Percentiles rank a stretch among this genome's conserved stretches.
These are phyloP conservation scores for Valencia hispanica DNA, from an alignment of 2,797 vertebrate genomes.

Conservation along the genomic window DNA sequence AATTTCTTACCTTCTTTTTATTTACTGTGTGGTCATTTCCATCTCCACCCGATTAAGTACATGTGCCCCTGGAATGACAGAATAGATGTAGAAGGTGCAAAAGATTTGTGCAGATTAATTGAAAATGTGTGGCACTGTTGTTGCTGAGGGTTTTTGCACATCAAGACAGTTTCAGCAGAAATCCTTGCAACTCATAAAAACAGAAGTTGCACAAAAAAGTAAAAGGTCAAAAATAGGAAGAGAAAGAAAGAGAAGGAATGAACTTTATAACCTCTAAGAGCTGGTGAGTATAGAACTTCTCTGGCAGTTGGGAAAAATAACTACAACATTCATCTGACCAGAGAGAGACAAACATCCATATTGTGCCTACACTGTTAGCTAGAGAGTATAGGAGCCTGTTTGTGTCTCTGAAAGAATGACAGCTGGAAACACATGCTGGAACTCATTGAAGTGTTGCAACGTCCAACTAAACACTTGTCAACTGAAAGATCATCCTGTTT, in stretches of 20 bases:
- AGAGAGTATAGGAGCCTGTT: constrained; percentile 39
- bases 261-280: constrained; percentile 65
- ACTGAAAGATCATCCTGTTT: constrained; percentile 53
- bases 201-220: constrained; percentile 40
- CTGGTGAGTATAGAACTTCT: constrained; percentile 64
- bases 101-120: constrained; percentile 3
- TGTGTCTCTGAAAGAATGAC: constrained; percentile 53
- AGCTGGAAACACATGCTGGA: constrained; percentile 68
- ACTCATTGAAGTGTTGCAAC: constrained; percentile 63
- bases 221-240: constrained; percentile 55
- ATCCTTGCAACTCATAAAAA: constrained; percentile 33
- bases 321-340: constrained; percentile 66
- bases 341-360: constrained; percentile 48
- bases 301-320: constrained; percentile 69
- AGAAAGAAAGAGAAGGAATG: constrained; percentile 51
- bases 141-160: neutral
- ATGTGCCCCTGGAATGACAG: too few species aligned
- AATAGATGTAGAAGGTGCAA: too few species aligned
- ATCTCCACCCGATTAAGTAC: too few species aligned
- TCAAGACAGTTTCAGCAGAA: constrained; percentile 17
- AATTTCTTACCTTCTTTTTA: too few species aligned
- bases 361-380: constrained; percentile 53
- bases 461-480: constrained; percentile 68
- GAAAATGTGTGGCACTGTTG: constrained; percentile 9
- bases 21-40: too few species aligned